Evolutionary conservation across 2,797 vertebrate species (phyloP).

Genomic region (Myoxocephalus aenaeus): DNA sequence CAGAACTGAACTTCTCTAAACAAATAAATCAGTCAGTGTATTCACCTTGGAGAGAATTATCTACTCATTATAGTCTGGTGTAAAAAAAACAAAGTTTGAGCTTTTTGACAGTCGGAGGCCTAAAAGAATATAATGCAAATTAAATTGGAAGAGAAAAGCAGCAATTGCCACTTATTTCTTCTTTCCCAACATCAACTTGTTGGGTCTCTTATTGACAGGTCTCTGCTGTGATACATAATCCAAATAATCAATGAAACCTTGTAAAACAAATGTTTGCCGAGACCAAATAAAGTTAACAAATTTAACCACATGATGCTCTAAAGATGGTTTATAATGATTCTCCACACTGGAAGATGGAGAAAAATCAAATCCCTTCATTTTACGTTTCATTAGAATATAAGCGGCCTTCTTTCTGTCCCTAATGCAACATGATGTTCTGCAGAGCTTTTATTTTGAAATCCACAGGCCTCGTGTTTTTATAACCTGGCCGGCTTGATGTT

Average conservation of each 20-base stretch:
- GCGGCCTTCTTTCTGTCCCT: not conserved
- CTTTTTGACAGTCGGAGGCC: not conserved
- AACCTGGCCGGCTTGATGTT: conserved; percentile 12
- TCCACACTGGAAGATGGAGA: too few species aligned
- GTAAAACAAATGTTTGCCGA: too few species aligned
- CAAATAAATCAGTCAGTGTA: not conserved
- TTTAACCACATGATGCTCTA: too few species aligned
- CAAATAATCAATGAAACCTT: too few species aligned
- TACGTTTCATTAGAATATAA: not conserved
- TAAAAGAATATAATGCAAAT: not conserved
- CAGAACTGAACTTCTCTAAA: not conserved
- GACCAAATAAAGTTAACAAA: too few species aligned
- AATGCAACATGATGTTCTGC: not conserved
- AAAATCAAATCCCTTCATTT: too few species aligned
- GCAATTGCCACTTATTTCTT: not conserved
- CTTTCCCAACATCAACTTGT: not conserved
- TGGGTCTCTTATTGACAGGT: too few species aligned
- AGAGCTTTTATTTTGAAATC: conserved; percentile 64
- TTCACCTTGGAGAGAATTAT: not conserved
- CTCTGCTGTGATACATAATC: too few species aligned
- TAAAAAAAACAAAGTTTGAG: not conserved
- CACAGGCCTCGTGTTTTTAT: conserved; percentile 21
- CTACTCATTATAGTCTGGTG: not conserved
- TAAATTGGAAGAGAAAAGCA: accelerated
- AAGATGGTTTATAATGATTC: too few species aligned